Conservation (phyloP, 2,888 invertebrate species). For the Morpho achilles region DNA sequence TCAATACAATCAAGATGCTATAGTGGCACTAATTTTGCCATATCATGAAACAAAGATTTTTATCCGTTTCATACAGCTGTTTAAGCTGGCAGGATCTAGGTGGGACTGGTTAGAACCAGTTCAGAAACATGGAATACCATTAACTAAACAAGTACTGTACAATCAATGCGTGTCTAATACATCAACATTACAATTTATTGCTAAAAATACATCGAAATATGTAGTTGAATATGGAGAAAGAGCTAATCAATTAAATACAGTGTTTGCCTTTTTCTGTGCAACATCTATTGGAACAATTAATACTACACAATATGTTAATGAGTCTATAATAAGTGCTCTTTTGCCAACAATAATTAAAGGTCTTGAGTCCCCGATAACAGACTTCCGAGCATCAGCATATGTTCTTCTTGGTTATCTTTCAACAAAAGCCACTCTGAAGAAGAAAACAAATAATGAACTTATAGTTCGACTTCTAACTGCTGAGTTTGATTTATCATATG, state of each 20-base stretch:
- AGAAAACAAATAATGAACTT: constrained; percentile 81
- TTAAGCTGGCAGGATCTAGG: constrained; percentile 80
- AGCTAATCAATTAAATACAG: constrained; percentile 81
- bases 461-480: constrained; percentile 60
- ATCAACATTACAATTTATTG: constrained; percentile 51
- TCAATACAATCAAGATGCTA: constrained; percentile 89
- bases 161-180: constrained; percentile 83
- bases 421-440: constrained; percentile 81
- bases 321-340: constrained; percentile 83
- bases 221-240: constrained; percentile 80
- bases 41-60: constrained; percentile 97
- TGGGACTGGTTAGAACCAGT: constrained; percentile 89
- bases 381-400: constrained; percentile 86
- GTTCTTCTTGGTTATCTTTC: constrained; percentile 86
- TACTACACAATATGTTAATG: constrained; percentile 71
- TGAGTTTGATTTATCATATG: constrained; percentile 65
- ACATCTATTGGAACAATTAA: constrained; percentile 86
- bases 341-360: constrained; percentile 86
- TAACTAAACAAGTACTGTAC: constrained; percentile 85
- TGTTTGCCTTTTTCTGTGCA: constrained; percentile 90
- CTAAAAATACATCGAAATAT: constrained; percentile 50
- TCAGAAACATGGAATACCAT: constrained; percentile 86
- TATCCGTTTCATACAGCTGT: constrained; percentile 87
- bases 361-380: constrained; percentile 81
- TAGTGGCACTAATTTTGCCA: constrained; percentile 90